Evolutionary conservation across 2,797 vertebrate species (phyloP).

Genomic region (Myotis daubentonii): DNA sequence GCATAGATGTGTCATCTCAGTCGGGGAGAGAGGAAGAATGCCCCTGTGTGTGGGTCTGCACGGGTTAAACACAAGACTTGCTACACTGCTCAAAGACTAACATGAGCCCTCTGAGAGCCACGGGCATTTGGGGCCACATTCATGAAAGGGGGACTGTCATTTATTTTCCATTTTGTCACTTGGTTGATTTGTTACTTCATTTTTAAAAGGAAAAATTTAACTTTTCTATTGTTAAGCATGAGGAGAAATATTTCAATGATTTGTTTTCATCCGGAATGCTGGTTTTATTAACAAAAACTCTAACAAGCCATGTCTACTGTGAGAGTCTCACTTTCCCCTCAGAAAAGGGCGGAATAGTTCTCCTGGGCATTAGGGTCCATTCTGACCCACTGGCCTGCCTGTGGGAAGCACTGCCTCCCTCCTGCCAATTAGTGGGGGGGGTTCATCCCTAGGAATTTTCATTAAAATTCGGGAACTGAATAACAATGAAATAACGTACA

Average conservation of each 20-base stretch:
- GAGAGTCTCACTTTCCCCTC: background rate
- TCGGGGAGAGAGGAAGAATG: background rate
- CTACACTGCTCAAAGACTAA: background rate
- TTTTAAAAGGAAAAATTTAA: conserved; percentile 63
- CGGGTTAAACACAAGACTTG: background rate
- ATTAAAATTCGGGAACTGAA: conserved; percentile 22
- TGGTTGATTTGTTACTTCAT: conserved; percentile 58
- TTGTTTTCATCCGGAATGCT: conserved; percentile 49
- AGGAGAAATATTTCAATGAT: conserved; percentile 22
- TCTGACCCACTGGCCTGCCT: background rate
- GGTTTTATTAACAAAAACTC: conserved; percentile 44
- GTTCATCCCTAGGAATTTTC: background rate
- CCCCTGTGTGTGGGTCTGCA: background rate
- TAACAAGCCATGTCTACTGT: background rate
- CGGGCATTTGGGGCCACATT: background rate
- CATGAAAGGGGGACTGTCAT: background rate
- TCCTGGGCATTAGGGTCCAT: background rate
- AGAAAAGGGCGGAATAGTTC: background rate
- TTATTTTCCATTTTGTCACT: conserved; percentile 46
- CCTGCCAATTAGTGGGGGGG: background rate
- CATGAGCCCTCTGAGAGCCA: background rate
- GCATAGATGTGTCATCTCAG: background rate
- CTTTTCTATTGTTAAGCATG: conserved; percentile 66
- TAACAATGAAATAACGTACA: conserved; percentile 20
- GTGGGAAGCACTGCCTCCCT: background rate